Evolutionary conservation across 2,888 invertebrate genomes (phyloP).

Genomic region (Stegophylla sp.): DNA sequence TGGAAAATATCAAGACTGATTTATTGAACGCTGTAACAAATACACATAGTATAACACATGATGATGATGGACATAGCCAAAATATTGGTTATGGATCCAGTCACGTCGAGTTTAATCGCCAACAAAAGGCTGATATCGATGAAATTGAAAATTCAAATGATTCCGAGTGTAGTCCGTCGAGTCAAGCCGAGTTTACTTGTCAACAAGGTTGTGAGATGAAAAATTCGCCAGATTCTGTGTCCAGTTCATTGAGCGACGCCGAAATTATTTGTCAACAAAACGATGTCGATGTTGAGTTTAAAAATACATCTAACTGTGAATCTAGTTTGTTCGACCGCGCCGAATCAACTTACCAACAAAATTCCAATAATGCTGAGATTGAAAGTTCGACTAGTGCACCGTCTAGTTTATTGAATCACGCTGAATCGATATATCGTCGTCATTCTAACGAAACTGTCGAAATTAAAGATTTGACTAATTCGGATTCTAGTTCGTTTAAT

Average conservation of each 20-base stretch:
- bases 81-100: background rate
- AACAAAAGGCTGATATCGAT: background rate
- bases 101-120: background rate
- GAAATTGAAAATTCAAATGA: background rate
- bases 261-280: background rate
- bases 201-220: background rate
- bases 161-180: background rate
- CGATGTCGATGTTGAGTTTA: background rate
- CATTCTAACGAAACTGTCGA: no score
- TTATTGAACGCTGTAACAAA: background rate
- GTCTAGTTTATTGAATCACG: background rate
- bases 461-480: no score
- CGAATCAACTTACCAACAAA: background rate
- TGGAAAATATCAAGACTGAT: constrained; percentile 6
- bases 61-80: background rate
- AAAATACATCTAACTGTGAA: background rate
- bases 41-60: background rate
- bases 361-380: background rate
- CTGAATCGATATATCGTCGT: no score
- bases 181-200: background rate
- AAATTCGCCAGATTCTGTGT: background rate
- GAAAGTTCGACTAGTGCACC: background rate
- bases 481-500: no score
- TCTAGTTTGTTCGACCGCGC: background rate
- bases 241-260: background rate